Percentiles rank a stretch among this genome's conserved stretches.
These are phyloP conservation scores for Tupaia tana DNA, from an alignment of 2,113 vertebrate species.

Conservation along the genomic window DNA sequence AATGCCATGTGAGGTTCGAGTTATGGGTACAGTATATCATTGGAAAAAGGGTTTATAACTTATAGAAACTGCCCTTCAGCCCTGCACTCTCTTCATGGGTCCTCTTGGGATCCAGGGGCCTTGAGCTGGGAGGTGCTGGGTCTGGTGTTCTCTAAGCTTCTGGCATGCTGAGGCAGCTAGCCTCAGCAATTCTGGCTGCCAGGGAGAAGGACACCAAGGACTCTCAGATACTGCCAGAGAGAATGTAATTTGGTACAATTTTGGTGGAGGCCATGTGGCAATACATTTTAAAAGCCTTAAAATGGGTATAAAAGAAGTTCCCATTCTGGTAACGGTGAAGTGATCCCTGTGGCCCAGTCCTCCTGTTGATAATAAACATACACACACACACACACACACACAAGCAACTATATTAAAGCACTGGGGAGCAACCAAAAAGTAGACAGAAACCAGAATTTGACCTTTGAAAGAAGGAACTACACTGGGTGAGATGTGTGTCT, in stretches of 20 bases:
- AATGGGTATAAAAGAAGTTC: background rate
- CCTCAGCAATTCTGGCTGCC: constrained; percentile 21
- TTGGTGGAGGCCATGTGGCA: background rate
- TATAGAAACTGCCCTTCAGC: background rate
- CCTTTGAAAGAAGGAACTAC: constrained; percentile 7
- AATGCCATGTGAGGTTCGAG: background rate
- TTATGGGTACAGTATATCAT: background rate
- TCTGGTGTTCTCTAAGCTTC: background rate
- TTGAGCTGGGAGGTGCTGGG: background rate
- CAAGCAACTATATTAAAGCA: background rate
- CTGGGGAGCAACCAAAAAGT: background rate
- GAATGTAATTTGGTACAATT: background rate
- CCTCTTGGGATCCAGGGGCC: background rate
- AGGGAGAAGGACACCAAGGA: background rate
- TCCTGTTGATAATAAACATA: background rate
- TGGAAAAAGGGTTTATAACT: background rate
- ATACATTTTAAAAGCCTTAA: background rate
- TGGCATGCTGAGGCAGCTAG: background rate
- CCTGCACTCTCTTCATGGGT: background rate
- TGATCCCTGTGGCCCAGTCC: background rate
- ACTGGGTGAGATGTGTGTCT: background rate
- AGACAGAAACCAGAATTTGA: background rate
- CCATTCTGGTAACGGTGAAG: background rate
- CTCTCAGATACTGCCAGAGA: background rate
- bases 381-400: no score